These are phyloP conservation scores for Baronia brevicornis DNA, from an alignment of 2,888 invertebrate species.

Conservation along the genomic window DNA sequence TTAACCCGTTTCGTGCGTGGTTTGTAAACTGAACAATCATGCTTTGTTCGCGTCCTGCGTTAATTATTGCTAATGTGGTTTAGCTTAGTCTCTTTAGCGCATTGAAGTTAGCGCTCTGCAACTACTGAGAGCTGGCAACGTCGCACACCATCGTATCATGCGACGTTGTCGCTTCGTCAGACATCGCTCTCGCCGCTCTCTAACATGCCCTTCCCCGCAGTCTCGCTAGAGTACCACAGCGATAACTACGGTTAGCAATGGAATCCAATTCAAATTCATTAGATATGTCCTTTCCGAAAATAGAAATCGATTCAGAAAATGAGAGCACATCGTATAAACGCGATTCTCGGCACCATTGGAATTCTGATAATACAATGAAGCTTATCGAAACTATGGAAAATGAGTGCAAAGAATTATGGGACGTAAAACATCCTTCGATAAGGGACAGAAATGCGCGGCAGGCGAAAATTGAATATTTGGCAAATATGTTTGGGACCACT, in stretches of 20 bases:
- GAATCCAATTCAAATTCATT: slow-evolving; percentile 52
- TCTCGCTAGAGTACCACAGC: slow-evolving; percentile 65
- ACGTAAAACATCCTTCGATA: slow-evolving; percentile 43
- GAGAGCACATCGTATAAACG: slow-evolving; percentile 31
- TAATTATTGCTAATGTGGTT: slow-evolving; percentile 49
- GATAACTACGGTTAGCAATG: slow-evolving; percentile 39
- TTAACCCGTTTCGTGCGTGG: slow-evolving; percentile 17
- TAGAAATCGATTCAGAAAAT: slow-evolving; percentile 46
- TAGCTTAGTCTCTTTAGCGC: slow-evolving; percentile 34
- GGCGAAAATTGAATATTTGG: slow-evolving; percentile 44
- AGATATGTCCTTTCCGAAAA: slow-evolving; percentile 47
- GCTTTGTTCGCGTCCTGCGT: slow-evolving; percentile 36
- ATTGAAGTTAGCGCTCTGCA: slow-evolving; percentile 33
- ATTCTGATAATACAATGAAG: slow-evolving; percentile 48
- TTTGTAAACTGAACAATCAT: slow-evolving; percentile 24
- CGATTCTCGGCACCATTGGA: slow-evolving; percentile 41
- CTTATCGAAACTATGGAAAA: slow-evolving; percentile 49
- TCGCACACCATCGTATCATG: slow-evolving; percentile 21
- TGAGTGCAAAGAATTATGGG: slow-evolving; percentile 60
- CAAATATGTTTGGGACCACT: slow-evolving; percentile 50
- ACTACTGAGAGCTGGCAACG: slow-evolving; percentile 29
- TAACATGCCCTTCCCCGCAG: slow-evolving; percentile 42
- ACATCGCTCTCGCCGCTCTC: slow-evolving; percentile 47
- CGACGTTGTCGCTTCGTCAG: slow-evolving; percentile 53
- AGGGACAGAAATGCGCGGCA: slow-evolving; percentile 45